A percentile compares a stretch with the other conserved stretches of the same genome.
Evolutionary conservation across 2,888 invertebrate genomes (phyloP).

Genomic region (Drosophila koepferae): DNA sequence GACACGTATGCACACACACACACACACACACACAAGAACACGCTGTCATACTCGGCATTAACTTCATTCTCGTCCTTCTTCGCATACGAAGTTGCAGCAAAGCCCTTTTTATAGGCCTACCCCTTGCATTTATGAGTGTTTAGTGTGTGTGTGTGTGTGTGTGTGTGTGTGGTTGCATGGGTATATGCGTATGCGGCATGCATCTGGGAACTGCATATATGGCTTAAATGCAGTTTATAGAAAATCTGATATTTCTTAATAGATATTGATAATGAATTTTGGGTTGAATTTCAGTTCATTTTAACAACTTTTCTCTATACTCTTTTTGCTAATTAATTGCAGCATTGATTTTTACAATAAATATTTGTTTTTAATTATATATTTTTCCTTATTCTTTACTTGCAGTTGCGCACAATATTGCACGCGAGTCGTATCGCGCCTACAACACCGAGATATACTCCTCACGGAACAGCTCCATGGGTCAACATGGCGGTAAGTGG

Average conservation of each 20-base stretch:
- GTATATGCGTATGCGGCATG: slow-evolving; percentile 28
- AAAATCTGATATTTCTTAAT: neutral
- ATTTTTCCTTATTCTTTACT: slow-evolving; percentile 6
- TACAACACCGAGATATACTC: slow-evolving; percentile 56
- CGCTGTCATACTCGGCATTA: slow-evolving; percentile 69
- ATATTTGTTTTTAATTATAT: neutral
- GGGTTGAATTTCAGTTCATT: no score
- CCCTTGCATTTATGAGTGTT: slow-evolving; percentile 40
- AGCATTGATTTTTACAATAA: neutral
- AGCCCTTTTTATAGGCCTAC: slow-evolving; percentile 72
- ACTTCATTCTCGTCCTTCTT: slow-evolving; percentile 62
- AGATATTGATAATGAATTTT: neutral
- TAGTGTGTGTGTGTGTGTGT: slow-evolving; percentile 13
- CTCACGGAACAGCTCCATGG: slow-evolving; percentile 40
- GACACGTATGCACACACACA: slow-evolving; percentile 8
- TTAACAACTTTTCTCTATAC: no score
- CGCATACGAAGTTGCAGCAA: slow-evolving; percentile 45
- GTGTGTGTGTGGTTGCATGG: slow-evolving; percentile 9
- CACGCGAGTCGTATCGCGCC: slow-evolving; percentile 54
- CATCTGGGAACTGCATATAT: slow-evolving; percentile 16
- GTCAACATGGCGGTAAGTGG: slow-evolving; percentile 63
- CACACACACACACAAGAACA: slow-evolving; percentile 21
- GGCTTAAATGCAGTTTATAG: slow-evolving; percentile 23
- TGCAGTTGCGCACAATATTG: slow-evolving; percentile 63
- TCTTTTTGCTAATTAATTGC: no score